phyloP scores from a whole-genome alignment of 2,113 vertebrate species.

The Megaceryle maxima region DNA sequence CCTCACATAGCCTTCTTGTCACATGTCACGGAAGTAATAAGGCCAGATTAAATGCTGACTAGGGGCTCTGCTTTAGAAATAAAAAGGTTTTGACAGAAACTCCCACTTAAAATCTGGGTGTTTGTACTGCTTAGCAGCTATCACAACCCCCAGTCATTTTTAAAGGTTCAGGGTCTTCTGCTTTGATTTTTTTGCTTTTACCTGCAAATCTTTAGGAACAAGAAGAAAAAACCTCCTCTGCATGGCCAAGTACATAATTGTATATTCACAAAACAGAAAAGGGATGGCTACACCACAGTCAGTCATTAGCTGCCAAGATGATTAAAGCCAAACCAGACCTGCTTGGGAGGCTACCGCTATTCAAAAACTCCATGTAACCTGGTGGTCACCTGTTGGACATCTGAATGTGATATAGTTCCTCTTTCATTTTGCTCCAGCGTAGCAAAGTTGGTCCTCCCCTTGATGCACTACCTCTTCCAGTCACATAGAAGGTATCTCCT shows the following conservation, averaged over 20 bases:
- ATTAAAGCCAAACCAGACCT: background rate
- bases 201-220: background rate
- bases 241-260: background rate
- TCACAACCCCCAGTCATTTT: fast-evolving
- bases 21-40: background rate
- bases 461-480: too few species aligned
- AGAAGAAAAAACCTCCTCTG: background rate
- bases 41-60: background rate
- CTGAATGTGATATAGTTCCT: fast-evolving
- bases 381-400: background rate
- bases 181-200: background rate
- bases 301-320: background rate
- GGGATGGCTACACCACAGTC: background rate
- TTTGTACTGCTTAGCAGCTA: background rate
- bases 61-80: background rate
- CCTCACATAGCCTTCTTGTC: background rate
- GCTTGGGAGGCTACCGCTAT: fast-evolving
- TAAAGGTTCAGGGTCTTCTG: background rate
- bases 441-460: background rate
- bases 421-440: too few species aligned
- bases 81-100: background rate
- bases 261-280: background rate
- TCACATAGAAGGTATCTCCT: background rate
- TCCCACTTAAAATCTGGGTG: background rate
- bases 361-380: background rate